A percentile compares a stretch with the other conserved stretches of the same genome.
Conservation (phyloP, 2,888 invertebrate genomes). For the Chrysopilus asiliformis region DNA sequence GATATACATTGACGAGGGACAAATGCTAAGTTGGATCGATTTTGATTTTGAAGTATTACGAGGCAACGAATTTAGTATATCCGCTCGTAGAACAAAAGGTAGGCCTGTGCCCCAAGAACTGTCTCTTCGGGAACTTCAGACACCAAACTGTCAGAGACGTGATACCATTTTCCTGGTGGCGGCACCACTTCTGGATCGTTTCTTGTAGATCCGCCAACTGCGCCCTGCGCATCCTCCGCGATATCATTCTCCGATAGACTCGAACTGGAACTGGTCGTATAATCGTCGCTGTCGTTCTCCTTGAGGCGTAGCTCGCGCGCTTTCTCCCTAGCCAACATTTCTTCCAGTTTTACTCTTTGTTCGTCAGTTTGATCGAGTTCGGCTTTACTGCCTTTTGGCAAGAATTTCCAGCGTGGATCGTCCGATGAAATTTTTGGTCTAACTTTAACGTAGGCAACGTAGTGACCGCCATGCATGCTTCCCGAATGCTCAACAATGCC, state of each 20-base stretch:
- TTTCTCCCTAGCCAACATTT: constrained; percentile 29
- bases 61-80: constrained; percentile 61
- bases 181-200: constrained; percentile 27
- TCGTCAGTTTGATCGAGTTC: constrained; percentile 40
- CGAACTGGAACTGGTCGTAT: constrained; percentile 44
- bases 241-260: constrained; percentile 20
- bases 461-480: constrained; percentile 68
- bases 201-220: constrained; percentile 33
- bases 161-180: constrained; percentile 78
- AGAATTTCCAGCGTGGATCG: constrained; percentile 60
- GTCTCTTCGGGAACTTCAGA: constrained; percentile 63
- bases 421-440: constrained; percentile 45
- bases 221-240: constrained; percentile 23
- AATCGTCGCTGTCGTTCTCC: constrained; percentile 39
- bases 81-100: constrained; percentile 91
- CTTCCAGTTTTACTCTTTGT: constrained; percentile 34
- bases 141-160: constrained; percentile 83
- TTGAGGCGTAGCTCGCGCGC: constrained; percentile 29
- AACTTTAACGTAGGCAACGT: constrained; percentile 90
- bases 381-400: constrained; percentile 47
- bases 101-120: constrained; percentile 80
- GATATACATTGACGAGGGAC: too few relatives aligned
- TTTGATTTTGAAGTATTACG: too few relatives aligned
- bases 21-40: too few relatives aligned
- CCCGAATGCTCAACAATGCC: constrained; percentile 95